Evolutionary conservation across 2,113 vertebrate species (phyloP).

Genomic region (Corythaixoides concolor): DNA sequence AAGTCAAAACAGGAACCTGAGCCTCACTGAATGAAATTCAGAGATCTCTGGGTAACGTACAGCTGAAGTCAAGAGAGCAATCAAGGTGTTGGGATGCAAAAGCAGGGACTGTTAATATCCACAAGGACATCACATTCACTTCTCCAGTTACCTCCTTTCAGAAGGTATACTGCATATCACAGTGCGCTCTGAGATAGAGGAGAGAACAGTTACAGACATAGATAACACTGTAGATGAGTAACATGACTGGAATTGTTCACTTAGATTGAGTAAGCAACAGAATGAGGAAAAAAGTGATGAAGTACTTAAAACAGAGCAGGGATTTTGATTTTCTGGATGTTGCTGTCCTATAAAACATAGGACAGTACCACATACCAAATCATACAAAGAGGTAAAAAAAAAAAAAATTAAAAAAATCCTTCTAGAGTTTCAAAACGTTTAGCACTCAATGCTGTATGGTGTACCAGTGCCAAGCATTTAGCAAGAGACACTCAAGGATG

Average conservation of each 20-base stretch:
- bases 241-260: background rate
- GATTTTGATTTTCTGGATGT: background rate
- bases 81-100: background rate
- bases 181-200: background rate
- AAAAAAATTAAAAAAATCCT: background rate
- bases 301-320: background rate
- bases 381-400: background rate
- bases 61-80: background rate
- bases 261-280: background rate
- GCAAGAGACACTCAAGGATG: background rate
- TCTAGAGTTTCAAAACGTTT: background rate
- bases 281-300: background rate
- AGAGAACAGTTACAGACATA: background rate
- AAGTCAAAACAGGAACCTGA: background rate
- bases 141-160: background rate
- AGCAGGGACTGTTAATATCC: background rate
- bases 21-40: background rate
- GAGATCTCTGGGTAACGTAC: background rate
- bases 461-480: background rate
- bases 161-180: background rate
- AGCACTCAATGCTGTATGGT: background rate
- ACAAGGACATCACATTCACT: background rate
- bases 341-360: background rate
- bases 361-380: background rate
- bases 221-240: background rate